Percentiles rank a stretch among this genome's conserved stretches.
These are phyloP conservation scores for Zoroaster sp. DNA, from an alignment of 53 echinoderm and acorn worm genomes.

Conservation along the genomic window DNA sequence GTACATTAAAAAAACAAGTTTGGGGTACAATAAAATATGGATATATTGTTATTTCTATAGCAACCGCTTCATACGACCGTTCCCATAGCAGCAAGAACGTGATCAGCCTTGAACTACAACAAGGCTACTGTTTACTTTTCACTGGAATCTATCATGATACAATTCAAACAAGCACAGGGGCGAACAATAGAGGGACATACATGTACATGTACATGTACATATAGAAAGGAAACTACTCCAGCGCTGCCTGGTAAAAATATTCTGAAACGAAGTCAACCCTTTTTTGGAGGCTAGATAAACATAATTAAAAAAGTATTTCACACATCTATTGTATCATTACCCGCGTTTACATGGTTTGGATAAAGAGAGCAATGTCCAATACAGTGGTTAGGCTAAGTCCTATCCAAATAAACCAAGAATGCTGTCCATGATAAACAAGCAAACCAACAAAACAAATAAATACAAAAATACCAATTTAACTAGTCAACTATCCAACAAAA, in stretches of 20 bases:
- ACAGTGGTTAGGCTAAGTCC: background rate
- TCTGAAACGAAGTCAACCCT: background rate
- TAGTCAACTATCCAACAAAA: too few species aligned
- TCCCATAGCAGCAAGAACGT: background rate
- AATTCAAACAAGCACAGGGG: background rate
- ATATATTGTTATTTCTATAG: background rate
- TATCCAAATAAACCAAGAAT: background rate
- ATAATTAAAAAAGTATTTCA: constrained; percentile 3
- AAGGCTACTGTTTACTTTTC: background rate
- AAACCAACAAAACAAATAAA: too few species aligned
- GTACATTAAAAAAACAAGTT: background rate
- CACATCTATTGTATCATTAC: background rate
- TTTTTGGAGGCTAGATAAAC: background rate
- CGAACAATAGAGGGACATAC: too few species aligned
- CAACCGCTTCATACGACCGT: background rate
- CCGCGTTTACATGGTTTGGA: constrained; percentile 11
- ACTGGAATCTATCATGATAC: background rate
- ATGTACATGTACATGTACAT: too few species aligned
- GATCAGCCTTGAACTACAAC: background rate
- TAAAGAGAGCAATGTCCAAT: background rate
- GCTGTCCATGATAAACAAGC: background rate
- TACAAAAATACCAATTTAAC: too few species aligned
- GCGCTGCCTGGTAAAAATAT: background rate
- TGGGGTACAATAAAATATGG: background rate
- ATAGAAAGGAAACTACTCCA: too few species aligned